phyloP scores from a whole-genome alignment of 2,113 vertebrate species.

The Isurus oxyrinchus region DNA sequence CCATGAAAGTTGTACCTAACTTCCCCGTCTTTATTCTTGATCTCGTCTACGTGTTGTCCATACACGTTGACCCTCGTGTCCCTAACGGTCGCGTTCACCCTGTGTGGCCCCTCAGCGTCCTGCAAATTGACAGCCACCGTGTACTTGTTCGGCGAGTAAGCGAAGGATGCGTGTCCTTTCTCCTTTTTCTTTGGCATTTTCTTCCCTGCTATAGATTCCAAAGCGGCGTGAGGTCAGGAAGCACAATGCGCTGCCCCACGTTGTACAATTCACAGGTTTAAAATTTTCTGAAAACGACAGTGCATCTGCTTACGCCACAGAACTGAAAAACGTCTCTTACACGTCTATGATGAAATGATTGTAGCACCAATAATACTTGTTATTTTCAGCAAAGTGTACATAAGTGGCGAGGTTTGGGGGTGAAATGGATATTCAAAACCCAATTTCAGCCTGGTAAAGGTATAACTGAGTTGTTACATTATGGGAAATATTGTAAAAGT shows the following conservation, averaged over 20 bases:
- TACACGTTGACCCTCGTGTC: conserved; percentile 8
- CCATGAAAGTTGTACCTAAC: conserved; percentile 23
- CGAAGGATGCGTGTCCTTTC: neutral
- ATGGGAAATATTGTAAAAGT: neutral
- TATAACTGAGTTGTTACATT: neutral
- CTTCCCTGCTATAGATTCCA: neutral
- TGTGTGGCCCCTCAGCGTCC: neutral
- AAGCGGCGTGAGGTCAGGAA: neutral
- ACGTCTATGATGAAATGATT: conserved; percentile 33
- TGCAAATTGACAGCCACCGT: neutral
- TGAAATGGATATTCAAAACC: neutral
- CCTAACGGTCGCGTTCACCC: neutral
- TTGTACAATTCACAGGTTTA: conserved; percentile 29
- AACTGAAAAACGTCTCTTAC: neutral
- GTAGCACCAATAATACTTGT: neutral
- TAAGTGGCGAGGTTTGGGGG: neutral
- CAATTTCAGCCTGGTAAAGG: neutral
- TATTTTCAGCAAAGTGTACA: neutral
- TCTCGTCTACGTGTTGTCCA: conserved; percentile 10
- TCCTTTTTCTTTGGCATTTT: conserved; percentile 3
- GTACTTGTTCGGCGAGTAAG: conserved; percentile 9
- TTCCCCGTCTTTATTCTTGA: conserved; percentile 18
- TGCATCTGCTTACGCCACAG: conserved; percentile 34
- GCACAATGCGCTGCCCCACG: neutral
- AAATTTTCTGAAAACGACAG: conserved; percentile 5